Evolutionary conservation across 2,888 invertebrate genomes (phyloP).

Genomic region (Trichacis sp.): DNA sequence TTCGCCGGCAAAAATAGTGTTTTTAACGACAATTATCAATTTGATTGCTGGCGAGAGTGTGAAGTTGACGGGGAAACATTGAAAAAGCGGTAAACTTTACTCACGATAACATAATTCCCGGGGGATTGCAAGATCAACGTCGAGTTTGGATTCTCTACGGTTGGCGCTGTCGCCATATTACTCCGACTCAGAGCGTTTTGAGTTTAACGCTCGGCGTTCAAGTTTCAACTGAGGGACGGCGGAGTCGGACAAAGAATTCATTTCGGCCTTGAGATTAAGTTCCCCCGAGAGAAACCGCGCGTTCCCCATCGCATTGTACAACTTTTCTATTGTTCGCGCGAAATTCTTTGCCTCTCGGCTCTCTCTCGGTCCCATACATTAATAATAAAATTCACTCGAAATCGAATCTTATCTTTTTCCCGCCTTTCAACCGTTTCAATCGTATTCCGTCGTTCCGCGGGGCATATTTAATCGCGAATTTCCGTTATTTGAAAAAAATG

Average conservation of each 20-base stretch:
- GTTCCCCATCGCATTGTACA: not conserved
- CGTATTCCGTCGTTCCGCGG: too few species aligned
- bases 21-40: too few species aligned
- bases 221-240: not conserved
- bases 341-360: not conserved
- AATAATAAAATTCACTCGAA: too few species aligned
- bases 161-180: slow-evolving; percentile 44
- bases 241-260: not conserved
- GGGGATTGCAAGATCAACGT: slow-evolving; percentile 38
- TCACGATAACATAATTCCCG: slow-evolving; percentile 42
- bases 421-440: too few species aligned
- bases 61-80: not conserved
- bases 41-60: not conserved
- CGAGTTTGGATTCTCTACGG: slow-evolving; percentile 27
- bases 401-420: too few species aligned
- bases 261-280: not conserved
- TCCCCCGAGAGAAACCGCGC: not conserved
- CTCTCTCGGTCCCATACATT: too few species aligned
- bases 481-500: too few species aligned
- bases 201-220: not conserved
- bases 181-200: slow-evolving; percentile 2
- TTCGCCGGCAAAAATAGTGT: not conserved
- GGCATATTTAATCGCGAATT: too few species aligned
- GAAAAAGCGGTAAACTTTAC: slow-evolving; percentile 16
- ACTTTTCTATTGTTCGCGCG: not conserved